Conservation (phyloP, 2,888 invertebrate species). For the Plagodis pulveraria region DNA sequence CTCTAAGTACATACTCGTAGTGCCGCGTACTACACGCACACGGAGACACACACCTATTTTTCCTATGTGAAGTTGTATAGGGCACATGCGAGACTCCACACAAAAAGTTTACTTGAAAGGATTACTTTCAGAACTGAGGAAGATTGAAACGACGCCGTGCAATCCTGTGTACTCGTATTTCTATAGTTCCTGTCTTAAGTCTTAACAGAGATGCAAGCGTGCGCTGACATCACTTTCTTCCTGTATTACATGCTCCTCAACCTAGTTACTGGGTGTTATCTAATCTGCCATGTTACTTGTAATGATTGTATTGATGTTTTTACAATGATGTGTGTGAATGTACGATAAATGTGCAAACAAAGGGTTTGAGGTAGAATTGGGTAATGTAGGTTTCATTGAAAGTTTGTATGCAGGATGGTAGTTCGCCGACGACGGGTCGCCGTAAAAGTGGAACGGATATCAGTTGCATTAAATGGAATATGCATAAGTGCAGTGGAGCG, state of each 20-base stretch:
- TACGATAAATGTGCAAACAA: conserved; percentile 12
- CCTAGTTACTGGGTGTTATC: conserved; percentile 27
- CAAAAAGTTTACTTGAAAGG: conserved; percentile 69
- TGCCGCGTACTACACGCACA: conserved; percentile 77
- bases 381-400: conserved; percentile 1
- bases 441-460: conserved; percentile 80
- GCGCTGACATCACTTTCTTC: conserved; percentile 31
- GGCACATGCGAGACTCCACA: conserved; percentile 66
- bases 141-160: conserved; percentile 62
- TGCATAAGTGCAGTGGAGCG: conserved; percentile 62
- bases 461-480: conserved; percentile 53
- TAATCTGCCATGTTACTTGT: conserved; percentile 20
- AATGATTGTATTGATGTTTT: conserved; percentile 19
- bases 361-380: conserved; percentile 5
- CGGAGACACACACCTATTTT: conserved; percentile 73
- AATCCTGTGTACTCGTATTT: conserved; percentile 34
- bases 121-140: conserved; percentile 64
- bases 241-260: conserved; percentile 33
- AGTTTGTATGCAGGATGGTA: conserved; percentile 11
- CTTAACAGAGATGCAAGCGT: conserved; percentile 15
- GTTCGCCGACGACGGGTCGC: conserved; percentile 25
- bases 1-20: conserved; percentile 75
- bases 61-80: conserved; percentile 67
- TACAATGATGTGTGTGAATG: conserved; percentile 16
- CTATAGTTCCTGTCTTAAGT: conserved; percentile 20